These are phyloP conservation scores for Phortica variegata DNA, from an alignment of 1,140 invertebrate genomes.

Conservation along the genomic window DNA sequence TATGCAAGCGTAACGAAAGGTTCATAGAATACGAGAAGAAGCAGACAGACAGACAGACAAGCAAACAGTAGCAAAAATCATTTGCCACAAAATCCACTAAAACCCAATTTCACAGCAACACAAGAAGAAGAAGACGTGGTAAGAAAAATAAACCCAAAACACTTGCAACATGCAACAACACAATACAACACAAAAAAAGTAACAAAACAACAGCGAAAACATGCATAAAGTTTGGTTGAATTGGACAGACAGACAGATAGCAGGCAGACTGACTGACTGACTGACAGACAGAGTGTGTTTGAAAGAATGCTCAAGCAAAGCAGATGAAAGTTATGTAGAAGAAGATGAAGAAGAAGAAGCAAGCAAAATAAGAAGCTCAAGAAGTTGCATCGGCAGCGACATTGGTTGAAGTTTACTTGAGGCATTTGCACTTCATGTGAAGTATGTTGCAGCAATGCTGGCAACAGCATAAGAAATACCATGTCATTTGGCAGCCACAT, in stretches of 20 bases:
- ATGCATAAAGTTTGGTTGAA: constrained; percentile 18
- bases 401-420: constrained; percentile 21
- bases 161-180: background rate
- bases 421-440: constrained; percentile 13
- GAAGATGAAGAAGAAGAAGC: constrained; percentile 22
- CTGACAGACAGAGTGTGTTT: too few species aligned
- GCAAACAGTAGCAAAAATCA: constrained; percentile 50
- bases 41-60: too few species aligned
- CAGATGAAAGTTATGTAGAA: too few species aligned
- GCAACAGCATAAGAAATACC: constrained; percentile 41
- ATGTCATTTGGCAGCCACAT: constrained; percentile 37
- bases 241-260: constrained; percentile 1
- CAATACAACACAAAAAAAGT: background rate
- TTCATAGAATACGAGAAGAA: too few species aligned
- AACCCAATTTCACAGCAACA: constrained; percentile 46
- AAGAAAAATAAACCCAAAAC: background rate
- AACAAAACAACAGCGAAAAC: constrained; percentile 4
- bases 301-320: constrained; percentile 21
- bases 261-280: too few species aligned
- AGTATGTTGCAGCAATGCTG: constrained; percentile 20
- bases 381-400: constrained; percentile 26
- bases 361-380: constrained; percentile 9
- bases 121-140: constrained; percentile 15
- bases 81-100: constrained; percentile 52
- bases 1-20: constrained; percentile 51